Conservation (phyloP, 2,888 invertebrate species). For the Pollenia amentaria region DNA sequence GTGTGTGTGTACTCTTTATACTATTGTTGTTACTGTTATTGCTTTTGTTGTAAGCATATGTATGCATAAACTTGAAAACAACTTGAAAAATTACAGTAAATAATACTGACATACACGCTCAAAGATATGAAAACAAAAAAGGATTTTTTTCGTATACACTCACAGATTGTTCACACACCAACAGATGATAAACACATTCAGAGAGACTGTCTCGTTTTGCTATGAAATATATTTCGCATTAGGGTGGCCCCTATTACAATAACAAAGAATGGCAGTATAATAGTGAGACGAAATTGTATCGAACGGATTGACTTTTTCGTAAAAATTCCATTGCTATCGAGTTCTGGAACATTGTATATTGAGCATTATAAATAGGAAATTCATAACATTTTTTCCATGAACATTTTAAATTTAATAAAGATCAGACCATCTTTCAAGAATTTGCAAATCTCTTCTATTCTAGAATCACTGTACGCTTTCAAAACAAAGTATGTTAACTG, state of each 20-base stretch:
- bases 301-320: too few species aligned
- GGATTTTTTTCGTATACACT: background rate
- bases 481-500: too few species aligned
- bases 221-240: background rate
- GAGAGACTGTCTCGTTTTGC: background rate
- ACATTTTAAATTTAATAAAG: too few species aligned
- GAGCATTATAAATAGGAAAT: too few species aligned
- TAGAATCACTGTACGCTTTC: too few species aligned
- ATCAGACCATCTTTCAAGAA: too few species aligned
- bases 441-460: too few species aligned
- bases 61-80: slow-evolving; percentile 58
- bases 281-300: too few species aligned
- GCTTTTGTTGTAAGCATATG: slow-evolving; percentile 42
- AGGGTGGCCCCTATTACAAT: background rate
- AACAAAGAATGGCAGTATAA: too few species aligned
- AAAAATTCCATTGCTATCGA: too few species aligned
- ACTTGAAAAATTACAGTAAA: slow-evolving; percentile 47
- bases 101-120: slow-evolving; percentile 9
- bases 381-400: too few species aligned
- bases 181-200: slow-evolving; percentile 16
- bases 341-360: too few species aligned
- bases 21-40: background rate
- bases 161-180: slow-evolving; percentile 4
- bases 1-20: background rate
- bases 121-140: background rate